phyloP scores from a whole-genome alignment of 2,797 vertebrate genomes.

The Melanogrammus aeglefinus region DNA sequence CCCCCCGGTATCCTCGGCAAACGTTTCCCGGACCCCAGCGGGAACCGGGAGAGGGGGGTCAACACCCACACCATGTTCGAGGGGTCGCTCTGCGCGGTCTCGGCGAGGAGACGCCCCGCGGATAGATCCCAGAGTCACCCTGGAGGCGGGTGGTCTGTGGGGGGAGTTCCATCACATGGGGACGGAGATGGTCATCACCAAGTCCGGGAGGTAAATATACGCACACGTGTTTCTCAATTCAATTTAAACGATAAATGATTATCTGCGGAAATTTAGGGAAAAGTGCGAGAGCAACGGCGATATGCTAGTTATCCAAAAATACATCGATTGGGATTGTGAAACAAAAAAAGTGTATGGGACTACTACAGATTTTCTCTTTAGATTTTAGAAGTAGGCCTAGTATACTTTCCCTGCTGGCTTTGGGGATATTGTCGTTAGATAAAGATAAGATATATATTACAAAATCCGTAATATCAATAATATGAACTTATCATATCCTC shows the following conservation, averaged over 20 bases:
- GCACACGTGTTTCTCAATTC: not conserved
- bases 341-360: too few species aligned
- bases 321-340: not conserved
- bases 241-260: not conserved
- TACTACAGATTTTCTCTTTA: too few species aligned
- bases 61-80: conserved; percentile 66
- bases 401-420: not conserved
- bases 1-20: not conserved
- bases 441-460: not conserved
- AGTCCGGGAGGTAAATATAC: conserved; percentile 90
- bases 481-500: too few species aligned
- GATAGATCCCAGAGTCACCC: conserved; percentile 93
- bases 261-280: not conserved
- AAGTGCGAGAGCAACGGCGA: not conserved
- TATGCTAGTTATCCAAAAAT: too few species aligned
- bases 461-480: not conserved
- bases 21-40: not conserved
- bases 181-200: conserved; percentile 98
- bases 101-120: conserved; percentile 28
- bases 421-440: not conserved
- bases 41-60: not conserved
- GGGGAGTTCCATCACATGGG: conserved; percentile 95
- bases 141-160: conserved; percentile 93
- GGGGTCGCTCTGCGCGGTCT: conserved; percentile 39
- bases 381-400: too few species aligned